Evolutionary conservation across 2,888 invertebrate species (phyloP).

Genomic region (Muscina levida): DNA sequence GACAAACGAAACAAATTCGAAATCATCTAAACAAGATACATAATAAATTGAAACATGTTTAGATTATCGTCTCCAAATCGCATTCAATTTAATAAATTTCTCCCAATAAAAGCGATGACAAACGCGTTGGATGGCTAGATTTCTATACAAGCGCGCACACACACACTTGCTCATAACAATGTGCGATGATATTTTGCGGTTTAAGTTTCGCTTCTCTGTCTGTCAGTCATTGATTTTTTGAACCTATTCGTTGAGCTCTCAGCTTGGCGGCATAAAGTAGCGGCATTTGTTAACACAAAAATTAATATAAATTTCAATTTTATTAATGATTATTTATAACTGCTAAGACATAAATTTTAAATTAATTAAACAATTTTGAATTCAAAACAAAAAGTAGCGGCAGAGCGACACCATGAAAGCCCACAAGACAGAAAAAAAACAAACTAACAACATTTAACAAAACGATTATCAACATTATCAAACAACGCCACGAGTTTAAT

Average conservation of each 20-base stretch:
- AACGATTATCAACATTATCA: slow-evolving; percentile 9
- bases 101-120: slow-evolving; percentile 38
- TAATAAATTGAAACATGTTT: slow-evolving; percentile 68
- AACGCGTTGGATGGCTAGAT: not conserved
- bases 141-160: not conserved
- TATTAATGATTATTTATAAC: slow-evolving; percentile 77
- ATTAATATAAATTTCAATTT: slow-evolving; percentile 66
- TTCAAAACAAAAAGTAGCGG: slow-evolving; percentile 17
- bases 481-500: slow-evolving; percentile 13
- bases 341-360: slow-evolving; percentile 77
- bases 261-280: not conserved
- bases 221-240: slow-evolving; percentile 25
- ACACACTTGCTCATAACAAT: slow-evolving; percentile 32
- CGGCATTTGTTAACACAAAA: slow-evolving; percentile 44
- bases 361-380: slow-evolving; percentile 75
- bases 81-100: slow-evolving; percentile 63
- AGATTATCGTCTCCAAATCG: slow-evolving; percentile 58
- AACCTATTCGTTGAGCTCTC: slow-evolving; percentile 16
- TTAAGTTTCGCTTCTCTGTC: slow-evolving; percentile 43
- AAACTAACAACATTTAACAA: slow-evolving; percentile 25
- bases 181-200: not conserved
- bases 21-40: slow-evolving; percentile 58
- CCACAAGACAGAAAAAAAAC: slow-evolving; percentile 46
- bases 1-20: slow-evolving; percentile 3
- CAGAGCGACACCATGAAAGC: slow-evolving; percentile 31